Percentiles rank a stretch among this genome's conserved stretches.
Evolutionary conservation across 2,113 vertebrate species (phyloP).

Genomic region (Tautogolabrus adspersus): DNA sequence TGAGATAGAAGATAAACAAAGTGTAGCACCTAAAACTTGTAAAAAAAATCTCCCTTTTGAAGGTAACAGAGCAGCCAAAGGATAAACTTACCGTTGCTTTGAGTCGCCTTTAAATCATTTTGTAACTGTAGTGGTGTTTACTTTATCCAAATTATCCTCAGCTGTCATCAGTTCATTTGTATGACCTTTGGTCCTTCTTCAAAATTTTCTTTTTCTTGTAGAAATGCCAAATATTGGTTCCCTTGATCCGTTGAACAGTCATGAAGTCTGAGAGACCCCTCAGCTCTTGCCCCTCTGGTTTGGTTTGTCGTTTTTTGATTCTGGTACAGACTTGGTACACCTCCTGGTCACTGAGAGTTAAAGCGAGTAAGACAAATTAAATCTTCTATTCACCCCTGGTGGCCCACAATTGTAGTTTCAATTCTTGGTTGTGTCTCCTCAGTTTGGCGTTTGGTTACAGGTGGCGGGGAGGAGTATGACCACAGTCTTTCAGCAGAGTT

Average conservation of each 20-base stretch:
- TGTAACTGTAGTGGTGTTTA: background rate
- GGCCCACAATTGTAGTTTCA: background rate
- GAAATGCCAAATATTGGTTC: background rate
- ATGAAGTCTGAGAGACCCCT: background rate
- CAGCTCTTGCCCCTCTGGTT: background rate
- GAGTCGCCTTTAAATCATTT: conserved; percentile 17
- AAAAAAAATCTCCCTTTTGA: background rate
- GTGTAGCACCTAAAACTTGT: background rate
- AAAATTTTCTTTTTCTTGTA: background rate
- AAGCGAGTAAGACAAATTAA: background rate
- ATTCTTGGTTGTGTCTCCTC: conserved; percentile 13
- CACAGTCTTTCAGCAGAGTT: conserved; percentile 15
- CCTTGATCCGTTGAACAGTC: background rate
- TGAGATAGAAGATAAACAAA: background rate
- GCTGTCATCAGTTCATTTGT: conserved; percentile 15
- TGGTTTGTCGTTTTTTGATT: conserved; percentile 1
- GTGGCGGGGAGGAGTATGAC: conserved; percentile 50
- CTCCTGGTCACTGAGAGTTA: background rate
- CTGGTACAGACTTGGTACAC: background rate
- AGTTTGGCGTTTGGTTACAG: conserved; percentile 2
- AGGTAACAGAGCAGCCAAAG: background rate
- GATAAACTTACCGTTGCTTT: conserved; percentile 47
- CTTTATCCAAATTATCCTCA: background rate
- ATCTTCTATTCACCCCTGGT: conserved; percentile 14
- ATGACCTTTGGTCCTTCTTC: conserved; percentile 20